Conservation (phyloP, 92 coral and sea anemone genomes). For the Metridium senile region DNA sequence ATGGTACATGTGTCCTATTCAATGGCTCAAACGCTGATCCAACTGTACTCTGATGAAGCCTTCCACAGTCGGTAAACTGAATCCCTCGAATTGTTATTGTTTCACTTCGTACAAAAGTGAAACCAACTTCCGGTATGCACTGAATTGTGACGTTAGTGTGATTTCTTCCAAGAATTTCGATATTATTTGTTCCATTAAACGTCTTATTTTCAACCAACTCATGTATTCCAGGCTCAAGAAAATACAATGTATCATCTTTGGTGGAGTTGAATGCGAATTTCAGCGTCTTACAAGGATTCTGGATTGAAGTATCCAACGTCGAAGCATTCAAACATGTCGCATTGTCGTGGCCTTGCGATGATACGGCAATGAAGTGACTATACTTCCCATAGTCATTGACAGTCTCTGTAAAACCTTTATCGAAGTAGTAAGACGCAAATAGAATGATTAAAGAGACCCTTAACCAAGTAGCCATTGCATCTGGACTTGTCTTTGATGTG, state of each 20-base stretch:
- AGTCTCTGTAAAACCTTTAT: neutral
- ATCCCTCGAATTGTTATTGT: conserved; percentile 29
- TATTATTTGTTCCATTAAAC: neutral
- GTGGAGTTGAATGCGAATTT: conserved; percentile 38
- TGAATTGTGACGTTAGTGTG: conserved; percentile 1
- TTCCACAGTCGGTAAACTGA: conserved; percentile 50
- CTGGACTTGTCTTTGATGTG: neutral
- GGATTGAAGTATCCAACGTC: neutral
- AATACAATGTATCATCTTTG: neutral
- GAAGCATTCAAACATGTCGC: conserved; percentile 7
- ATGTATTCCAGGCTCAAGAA: conserved; percentile 9
- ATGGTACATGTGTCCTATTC: conserved; percentile 12
- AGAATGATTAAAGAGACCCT: neutral
- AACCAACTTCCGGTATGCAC: conserved; percentile 21
- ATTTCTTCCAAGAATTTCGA: neutral
- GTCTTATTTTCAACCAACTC: neutral
- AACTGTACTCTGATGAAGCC: conserved; percentile 45
- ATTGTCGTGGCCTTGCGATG: conserved; percentile 1
- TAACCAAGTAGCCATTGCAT: neutral
- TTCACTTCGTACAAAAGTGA: conserved; percentile 48
- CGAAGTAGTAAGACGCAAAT: neutral
- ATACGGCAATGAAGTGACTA: conserved; percentile 11
- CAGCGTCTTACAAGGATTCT: conserved; percentile 41
- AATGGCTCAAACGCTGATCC: conserved; percentile 21
- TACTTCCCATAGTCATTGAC: neutral